These are phyloP conservation scores for Amiota minor DNA, from an alignment of 2,888 invertebrate genomes.

Conservation along the genomic window DNA sequence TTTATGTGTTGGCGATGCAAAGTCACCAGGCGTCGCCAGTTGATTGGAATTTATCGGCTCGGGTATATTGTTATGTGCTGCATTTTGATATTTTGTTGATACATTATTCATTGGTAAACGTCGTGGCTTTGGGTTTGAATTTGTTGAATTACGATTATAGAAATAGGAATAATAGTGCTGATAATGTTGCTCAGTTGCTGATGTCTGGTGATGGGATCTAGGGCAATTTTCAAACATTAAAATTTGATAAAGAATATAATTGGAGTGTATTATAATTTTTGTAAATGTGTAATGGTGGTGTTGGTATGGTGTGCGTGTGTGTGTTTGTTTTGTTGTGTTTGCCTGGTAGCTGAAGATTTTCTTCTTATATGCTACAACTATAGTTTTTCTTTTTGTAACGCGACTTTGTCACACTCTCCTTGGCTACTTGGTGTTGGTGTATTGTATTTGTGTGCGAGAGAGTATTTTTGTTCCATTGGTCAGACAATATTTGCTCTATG, in stretches of 20 bases:
- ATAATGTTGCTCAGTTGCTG: constrained; percentile 58
- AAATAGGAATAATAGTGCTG: constrained; percentile 67
- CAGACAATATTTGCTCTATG: constrained; percentile 5
- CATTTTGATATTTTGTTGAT: background rate
- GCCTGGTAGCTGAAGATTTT: background rate
- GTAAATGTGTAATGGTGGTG: background rate
- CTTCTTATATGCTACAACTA: background rate
- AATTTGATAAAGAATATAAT: background rate
- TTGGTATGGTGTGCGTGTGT: background rate
- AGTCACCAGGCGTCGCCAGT: constrained; percentile 28
- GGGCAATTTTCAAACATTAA: no score
- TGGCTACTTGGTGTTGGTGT: background rate
- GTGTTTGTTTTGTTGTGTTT: background rate
- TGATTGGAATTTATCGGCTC: constrained; percentile 56
- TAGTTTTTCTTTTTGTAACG: background rate
- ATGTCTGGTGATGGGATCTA: no score
- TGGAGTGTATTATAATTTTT: background rate
- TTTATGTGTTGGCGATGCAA: background rate
- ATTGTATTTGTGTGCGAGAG: constrained; percentile 9
- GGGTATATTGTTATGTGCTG: background rate
- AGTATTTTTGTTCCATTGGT: background rate
- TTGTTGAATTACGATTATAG: constrained; percentile 55
- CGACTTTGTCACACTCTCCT: background rate
- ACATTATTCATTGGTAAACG: constrained; percentile 24
- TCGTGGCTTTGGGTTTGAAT: constrained; percentile 33